Conservation (phyloP, 2,113 vertebrate genomes). For the Ibidorhyncha struthersii region DNA sequence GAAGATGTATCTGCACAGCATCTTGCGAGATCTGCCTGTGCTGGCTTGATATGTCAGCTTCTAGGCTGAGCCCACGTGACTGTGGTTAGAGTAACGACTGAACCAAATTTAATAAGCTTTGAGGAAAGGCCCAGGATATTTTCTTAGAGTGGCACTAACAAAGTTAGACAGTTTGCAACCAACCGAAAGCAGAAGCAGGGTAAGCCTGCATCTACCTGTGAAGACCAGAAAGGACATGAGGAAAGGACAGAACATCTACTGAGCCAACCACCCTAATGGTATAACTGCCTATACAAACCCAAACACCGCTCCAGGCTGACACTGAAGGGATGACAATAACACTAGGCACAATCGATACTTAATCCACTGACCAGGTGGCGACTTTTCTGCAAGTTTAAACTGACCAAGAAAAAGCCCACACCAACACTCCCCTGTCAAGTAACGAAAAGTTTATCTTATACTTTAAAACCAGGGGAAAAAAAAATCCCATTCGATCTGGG, state of each 20-base stretch:
- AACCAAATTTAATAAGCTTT: not conserved
- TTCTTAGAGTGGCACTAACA: not conserved
- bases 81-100: not conserved
- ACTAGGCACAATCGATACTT: not conserved
- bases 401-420: fast-evolving
- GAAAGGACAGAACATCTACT: not conserved
- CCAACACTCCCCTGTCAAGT: fast-evolving
- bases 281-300: not conserved
- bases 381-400: not conserved
- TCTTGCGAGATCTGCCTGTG: not conserved
- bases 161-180: not conserved
- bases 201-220: not conserved
- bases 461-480: not conserved
- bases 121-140: not conserved
- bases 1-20: not conserved
- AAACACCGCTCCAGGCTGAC: not conserved
- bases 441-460: not conserved
- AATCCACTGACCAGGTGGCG: not conserved
- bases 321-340: not conserved
- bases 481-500: not conserved
- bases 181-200: not conserved
- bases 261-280: not conserved
- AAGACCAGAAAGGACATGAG: not conserved
- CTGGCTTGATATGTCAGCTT: not conserved
- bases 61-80: not conserved